These are phyloP conservation scores for Drosophila elegans DNA, from an alignment of 1,140 invertebrate species.

Conservation along the genomic window DNA sequence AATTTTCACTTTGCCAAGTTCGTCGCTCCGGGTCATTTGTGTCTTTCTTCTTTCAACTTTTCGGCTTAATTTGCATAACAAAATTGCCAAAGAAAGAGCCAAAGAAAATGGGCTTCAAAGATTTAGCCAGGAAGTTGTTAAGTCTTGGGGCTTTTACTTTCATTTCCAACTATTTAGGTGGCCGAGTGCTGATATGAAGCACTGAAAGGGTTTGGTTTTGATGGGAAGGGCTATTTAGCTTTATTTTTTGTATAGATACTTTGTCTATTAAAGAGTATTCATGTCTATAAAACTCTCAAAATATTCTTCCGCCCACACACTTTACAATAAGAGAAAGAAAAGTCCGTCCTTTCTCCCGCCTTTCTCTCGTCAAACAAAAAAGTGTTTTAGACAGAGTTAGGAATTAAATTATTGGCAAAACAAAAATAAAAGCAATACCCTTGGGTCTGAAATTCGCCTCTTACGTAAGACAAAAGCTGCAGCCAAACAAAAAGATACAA, in stretches of 20 bases:
- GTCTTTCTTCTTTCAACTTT: conserved; percentile 54
- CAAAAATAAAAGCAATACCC: conserved; percentile 8
- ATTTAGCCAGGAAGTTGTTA: conserved; percentile 63
- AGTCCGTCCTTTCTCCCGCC: neutral
- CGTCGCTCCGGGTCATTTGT: conserved; percentile 63
- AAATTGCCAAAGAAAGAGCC: conserved; percentile 46
- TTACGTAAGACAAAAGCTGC: conserved; percentile 52
- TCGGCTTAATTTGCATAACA: conserved; percentile 67
- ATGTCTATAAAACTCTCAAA: neutral
- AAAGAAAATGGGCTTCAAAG: conserved; percentile 36
- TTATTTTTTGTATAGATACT: neutral
- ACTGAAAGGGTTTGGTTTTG: conserved; percentile 4
- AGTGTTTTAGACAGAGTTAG: neutral
- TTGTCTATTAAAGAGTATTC: neutral
- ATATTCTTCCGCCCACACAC: neutral
- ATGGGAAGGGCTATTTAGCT: neutral
- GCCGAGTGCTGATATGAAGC: conserved; percentile 3
- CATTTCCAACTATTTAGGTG: conserved; percentile 34
- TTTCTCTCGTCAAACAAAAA: conserved; percentile 1
- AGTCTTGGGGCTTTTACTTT: conserved; percentile 62
- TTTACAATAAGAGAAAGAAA: neutral
- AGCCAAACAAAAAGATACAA: conserved; percentile 22
- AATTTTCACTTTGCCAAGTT: conserved; percentile 74
- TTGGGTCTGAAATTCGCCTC: conserved; percentile 37
- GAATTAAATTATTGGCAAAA: neutral